Evolutionary conservation across 2,797 vertebrate species (phyloP), one percentile per base, ranked within the genome.

Genomic region (Anas flavirostris): DNA sequence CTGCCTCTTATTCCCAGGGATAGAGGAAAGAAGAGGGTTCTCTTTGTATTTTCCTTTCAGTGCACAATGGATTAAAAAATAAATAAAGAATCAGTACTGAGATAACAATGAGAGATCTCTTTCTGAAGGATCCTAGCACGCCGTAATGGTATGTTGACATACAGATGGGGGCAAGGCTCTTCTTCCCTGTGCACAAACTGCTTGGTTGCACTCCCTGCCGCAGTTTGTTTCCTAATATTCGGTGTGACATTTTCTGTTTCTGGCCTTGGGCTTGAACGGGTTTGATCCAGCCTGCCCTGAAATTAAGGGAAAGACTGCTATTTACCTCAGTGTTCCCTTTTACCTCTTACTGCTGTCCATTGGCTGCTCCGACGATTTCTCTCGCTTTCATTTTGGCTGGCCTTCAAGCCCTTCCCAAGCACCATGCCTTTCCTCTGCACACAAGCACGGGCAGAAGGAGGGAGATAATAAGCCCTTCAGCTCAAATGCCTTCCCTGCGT

Each of bases 161-260:
- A 56, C 33, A 29, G 2, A 78, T 60, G 1, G 92, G 52, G 17
- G 33, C 52, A 92, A 64, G 21, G 16, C 26, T 91, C 55, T 77
- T 39, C 52, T 29, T 93, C 63, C 39, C 80, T 60, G 25, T 22
- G 55, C 62, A 75, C 39, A 79, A 78, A 74, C 52, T 74, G 67
- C 63, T 95, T 86, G 66, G 70, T 73, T 90, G 28, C 43, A 60
- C 63, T 92, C 74, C 59, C 39, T 73, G 67, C 50, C 59, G 60
- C 63, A 60, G 43, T 90, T 92, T 95, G 43, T 86, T 94, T 94
- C 64, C 85, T 77, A 86, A 94, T 90, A 84, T 72, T 79, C 55
- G 62, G 59, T 56, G 59, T 58, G 52, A 79, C 25, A 31, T 91
- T 82, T 95, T 66, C 76, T 66, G 37, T 59, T 96, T 84, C 67